These are phyloP conservation scores for Machimus atricapillus DNA, from an alignment of 2,888 invertebrate genomes.

Conservation along the genomic window DNA sequence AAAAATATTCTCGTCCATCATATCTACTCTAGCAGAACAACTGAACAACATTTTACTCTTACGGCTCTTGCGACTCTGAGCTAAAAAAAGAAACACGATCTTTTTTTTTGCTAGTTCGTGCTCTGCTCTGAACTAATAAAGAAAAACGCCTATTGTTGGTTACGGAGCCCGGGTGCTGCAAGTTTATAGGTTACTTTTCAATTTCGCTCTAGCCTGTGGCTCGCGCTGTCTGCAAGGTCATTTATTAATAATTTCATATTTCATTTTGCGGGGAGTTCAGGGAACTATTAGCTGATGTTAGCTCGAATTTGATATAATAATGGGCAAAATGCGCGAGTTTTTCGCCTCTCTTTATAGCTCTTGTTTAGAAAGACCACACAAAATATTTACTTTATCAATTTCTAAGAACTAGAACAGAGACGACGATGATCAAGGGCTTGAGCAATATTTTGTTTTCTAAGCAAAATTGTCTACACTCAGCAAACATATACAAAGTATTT, in stretches of 20 bases:
- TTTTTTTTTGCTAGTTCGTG: too few relatives aligned
- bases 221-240: neutral
- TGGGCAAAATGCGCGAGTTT: neutral
- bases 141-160: too few relatives aligned
- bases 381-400: neutral
- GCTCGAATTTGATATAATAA: neutral
- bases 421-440: neutral
- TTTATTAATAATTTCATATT: neutral
- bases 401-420: neutral
- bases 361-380: neutral
- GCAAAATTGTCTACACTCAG: too few relatives aligned
- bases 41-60: too few relatives aligned
- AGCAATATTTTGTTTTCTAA: neutral
- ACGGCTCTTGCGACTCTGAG: too few relatives aligned
- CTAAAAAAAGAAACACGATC: too few relatives aligned
- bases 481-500: too few relatives aligned
- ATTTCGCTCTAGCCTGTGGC: neutral
- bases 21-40: too few relatives aligned
- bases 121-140: too few relatives aligned
- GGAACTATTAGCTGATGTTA: neutral
- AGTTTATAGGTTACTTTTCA: neutral
- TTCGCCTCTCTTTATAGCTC: neutral
- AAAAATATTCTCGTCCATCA: too few relatives aligned
- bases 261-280: neutral
- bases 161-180: neutral